Percentiles rank a stretch among this genome's conserved stretches.
These are phyloP conservation scores for Megatriorchis doriae DNA, from an alignment of 2,113 vertebrate species.

Conservation along the genomic window DNA sequence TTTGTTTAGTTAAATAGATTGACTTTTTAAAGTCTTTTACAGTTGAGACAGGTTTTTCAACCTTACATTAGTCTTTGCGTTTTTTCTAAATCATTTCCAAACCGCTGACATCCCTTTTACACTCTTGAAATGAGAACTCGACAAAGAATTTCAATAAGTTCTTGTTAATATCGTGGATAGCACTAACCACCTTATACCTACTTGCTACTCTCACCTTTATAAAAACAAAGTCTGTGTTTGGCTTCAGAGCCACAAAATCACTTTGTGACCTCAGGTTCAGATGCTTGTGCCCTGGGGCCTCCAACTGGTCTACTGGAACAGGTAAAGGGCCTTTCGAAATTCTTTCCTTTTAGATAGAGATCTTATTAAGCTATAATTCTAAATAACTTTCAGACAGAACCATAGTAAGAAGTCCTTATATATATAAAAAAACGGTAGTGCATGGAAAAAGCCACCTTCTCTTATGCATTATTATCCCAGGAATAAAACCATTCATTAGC, in stretches of 20 bases:
- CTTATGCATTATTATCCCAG: neutral
- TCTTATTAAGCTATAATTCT: neutral
- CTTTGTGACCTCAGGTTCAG: neutral
- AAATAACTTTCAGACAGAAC: neutral
- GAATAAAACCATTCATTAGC: neutral
- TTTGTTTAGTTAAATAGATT: slow-evolving; percentile 8
- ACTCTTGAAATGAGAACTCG: neutral
- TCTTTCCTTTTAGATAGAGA: neutral
- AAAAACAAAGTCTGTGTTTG: neutral
- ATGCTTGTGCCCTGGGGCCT: neutral
- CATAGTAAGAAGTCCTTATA: neutral
- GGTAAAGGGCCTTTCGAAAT: neutral
- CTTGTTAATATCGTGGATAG: neutral
- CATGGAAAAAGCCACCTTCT: neutral
- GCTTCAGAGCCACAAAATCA: neutral
- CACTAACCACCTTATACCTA: neutral
- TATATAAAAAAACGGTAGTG: neutral
- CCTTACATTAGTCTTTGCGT: neutral
- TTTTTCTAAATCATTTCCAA: neutral
- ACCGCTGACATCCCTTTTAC: neutral
- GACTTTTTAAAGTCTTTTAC: neutral
- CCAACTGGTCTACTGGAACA: neutral
- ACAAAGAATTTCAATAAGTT: neutral
- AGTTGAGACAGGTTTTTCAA: neutral
- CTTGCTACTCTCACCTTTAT: neutral